Percentiles rank a stretch among this genome's conserved stretches.
Evolutionary conservation across 2,113 vertebrate species (phyloP).

Genomic region (Tragulus kanchil): DNA sequence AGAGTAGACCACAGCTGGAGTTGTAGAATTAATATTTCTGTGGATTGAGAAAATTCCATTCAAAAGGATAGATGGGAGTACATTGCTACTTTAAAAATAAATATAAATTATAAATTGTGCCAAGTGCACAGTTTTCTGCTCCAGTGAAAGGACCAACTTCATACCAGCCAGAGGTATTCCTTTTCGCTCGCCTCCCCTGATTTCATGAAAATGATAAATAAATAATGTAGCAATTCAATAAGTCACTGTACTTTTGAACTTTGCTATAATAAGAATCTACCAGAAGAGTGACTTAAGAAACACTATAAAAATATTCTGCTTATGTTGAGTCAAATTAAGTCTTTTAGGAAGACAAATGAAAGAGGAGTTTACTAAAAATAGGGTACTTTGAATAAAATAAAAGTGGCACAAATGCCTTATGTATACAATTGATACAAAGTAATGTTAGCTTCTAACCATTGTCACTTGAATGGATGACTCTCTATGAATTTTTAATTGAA

Average conservation of each 20-base stretch:
- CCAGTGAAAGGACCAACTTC: neutral
- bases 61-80: neutral
- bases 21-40: neutral
- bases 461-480: neutral
- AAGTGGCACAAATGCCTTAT: neutral
- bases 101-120: neutral
- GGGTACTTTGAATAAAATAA: conserved; percentile 14
- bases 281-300: conserved; percentile 48
- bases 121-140: conserved; percentile 19
- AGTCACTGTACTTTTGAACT: conserved; percentile 59
- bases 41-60: neutral
- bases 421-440: neutral
- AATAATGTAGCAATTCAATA: conserved; percentile 55
- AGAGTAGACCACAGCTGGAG: neutral
- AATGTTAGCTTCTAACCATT: conserved; percentile 3
- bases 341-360: conserved; percentile 34
- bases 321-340: conserved; percentile 33
- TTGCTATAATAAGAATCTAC: conserved; percentile 29
- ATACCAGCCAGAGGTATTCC: neutral
- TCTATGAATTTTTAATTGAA: conserved; percentile 11
- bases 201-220: neutral
- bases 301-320: conserved; percentile 42
- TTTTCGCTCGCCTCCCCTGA: neutral
- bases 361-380: conserved; percentile 44
- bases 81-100: conserved; percentile 30